Evolutionary conservation across 2,797 vertebrate species (phyloP), one percentile per base, ranked within the genome.

Genomic region (Coracias cyanogaster): DNA sequence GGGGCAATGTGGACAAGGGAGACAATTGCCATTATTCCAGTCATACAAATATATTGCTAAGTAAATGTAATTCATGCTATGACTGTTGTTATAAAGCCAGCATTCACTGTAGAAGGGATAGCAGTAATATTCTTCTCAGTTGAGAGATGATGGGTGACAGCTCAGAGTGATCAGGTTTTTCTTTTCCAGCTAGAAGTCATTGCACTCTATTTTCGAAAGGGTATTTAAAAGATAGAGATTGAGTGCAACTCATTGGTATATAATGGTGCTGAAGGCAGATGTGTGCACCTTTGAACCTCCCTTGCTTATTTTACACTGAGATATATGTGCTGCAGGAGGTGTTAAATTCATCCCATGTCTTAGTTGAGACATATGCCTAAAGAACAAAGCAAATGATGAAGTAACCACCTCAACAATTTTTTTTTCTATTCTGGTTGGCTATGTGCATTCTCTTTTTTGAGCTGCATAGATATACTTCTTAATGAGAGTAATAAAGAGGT

Each of bases 101-200:
- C 15, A 71, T 46, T 91, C 62, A 57, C 55, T 20, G 51, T 24
- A 74, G 80, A 77, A 83, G 35, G 74, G 58, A 61, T n/a, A 90
- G 55, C 35, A 87, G 62, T 92, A 91, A 77, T 78, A 67, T 31
- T 93, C 73, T 84, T 82, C 82, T 85, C 62, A 46, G 37, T 15
- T 65, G 65, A 72, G 65, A 78, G 16, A 37, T 41, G 54, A 78
- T 28, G 71, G 29, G 37, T 72, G 72, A 61, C 66, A 93, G 37
- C 61, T 86, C 33, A 22, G 26, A 86, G 41, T 21, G 61, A 69
- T 69, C 49, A 14, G 41, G 8, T 49, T 90, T 89, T 86, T 61
- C 25, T 83, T 88, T 81, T 86, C 41, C 65, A 94, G 41, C 8
- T 52, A 94, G 54, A 92, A 94, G 46, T 39, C 57, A n/a, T 31